Evolutionary conservation across 1,140 invertebrate genomes (phyloP).

Genomic region (Dermatophagoides farinae): DNA sequence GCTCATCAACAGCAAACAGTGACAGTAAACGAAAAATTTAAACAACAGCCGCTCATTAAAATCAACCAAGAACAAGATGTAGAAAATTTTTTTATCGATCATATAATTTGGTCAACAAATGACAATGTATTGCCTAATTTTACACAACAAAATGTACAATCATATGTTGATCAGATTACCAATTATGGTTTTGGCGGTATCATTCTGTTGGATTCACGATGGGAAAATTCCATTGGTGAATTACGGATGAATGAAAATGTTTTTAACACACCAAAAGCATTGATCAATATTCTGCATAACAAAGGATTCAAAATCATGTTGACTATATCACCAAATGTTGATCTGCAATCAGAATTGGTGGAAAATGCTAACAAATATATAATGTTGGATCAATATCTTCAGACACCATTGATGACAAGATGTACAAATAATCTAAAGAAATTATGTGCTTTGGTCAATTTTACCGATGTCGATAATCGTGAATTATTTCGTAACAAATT

Average conservation of each 20-base stretch:
- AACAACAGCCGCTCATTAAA: not conserved
- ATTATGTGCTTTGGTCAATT: conserved; percentile 7
- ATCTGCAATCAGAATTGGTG: conserved; percentile 15
- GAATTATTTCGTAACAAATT: not conserved
- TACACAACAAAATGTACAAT: conserved; percentile 17
- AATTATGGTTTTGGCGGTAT: conserved; percentile 24
- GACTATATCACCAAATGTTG: conserved; percentile 46
- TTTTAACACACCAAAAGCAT: conserved; percentile 53
- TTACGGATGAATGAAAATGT: conserved; percentile 26
- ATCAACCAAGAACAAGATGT: not conserved
- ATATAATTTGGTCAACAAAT: conserved; percentile 19
- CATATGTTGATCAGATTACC: conserved; percentile 24
- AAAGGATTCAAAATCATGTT: conserved; percentile 63
- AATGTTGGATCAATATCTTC: conserved; percentile 15
- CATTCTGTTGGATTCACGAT: conserved; percentile 32
- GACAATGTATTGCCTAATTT: conserved; percentile 11
- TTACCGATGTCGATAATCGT: not conserved
- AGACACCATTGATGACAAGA: conserved; percentile 18
- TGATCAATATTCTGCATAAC: conserved; percentile 49
- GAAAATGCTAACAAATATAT: conserved; percentile 13
- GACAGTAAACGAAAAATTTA: conserved; percentile 4
- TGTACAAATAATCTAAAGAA: conserved; percentile 12
- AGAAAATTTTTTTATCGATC: conserved; percentile 15
- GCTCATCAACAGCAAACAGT: not conserved
- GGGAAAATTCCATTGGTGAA: conserved; percentile 33